These are phyloP conservation scores for Ophion ventricosus DNA, from an alignment of 2,888 invertebrate genomes.

Conservation along the genomic window DNA sequence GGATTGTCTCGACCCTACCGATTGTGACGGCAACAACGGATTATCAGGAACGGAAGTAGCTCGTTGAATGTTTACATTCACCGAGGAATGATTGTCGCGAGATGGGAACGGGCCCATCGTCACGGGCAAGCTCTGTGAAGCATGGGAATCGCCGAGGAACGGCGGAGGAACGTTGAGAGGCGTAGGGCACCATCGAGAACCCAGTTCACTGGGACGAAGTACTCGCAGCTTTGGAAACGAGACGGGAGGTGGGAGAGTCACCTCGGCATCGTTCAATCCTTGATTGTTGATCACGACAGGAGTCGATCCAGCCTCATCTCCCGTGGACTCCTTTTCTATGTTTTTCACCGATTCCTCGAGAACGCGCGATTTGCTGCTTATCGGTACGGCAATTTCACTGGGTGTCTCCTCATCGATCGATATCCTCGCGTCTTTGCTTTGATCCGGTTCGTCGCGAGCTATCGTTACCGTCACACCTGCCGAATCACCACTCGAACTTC, in stretches of 20 bases:
- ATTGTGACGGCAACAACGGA: no score
- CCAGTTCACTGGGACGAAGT: conserved; percentile 66
- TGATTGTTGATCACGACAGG: neutral
- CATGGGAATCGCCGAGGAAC: neutral
- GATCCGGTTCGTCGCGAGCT: neutral
- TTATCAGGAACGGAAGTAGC: no score
- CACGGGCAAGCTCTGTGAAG: no score
- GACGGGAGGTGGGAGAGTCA: neutral
- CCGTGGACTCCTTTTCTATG: no score
- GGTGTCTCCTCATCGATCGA: neutral
- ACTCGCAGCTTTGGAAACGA: conserved; percentile 50
- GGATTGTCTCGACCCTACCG: neutral
- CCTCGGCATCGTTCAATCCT: neutral
- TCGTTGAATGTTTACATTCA: no score
- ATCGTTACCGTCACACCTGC: neutral
- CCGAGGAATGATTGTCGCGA: no score
- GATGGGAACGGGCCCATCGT: no score
- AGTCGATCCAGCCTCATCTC: no score
- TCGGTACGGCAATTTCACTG: neutral
- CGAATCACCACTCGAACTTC: neutral
- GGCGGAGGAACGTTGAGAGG: conserved; percentile 44
- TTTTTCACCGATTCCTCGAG: neutral
- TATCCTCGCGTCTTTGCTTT: neutral
- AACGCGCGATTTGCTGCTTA: neutral
- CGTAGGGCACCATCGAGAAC: conserved; percentile 72